Base-by-base conservation (phyloP, 37 sponge, comb jelly and placozoan species). In the Aplysina aerophoba region DNA sequence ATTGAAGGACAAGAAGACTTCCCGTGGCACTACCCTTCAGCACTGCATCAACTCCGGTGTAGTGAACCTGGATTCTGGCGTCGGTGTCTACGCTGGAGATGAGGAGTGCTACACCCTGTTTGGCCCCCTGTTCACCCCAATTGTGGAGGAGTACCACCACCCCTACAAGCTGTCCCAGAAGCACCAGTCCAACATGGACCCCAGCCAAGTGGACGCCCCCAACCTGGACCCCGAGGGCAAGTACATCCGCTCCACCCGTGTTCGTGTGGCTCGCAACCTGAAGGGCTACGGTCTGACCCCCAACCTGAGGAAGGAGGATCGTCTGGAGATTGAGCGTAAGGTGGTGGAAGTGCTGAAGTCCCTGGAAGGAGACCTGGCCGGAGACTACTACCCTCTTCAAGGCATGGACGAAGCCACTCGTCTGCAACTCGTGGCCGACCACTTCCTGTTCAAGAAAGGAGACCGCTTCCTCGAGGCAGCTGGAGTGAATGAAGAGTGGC, bases 401-500 rank as follows among this genome's bases (percentile, higher is more conserved):
- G 88, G 85, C 22, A 93, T 93, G 93, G 55, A 83, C 31, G 83
- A 85, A n/a, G 90, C 60, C 16, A 64, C 73, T 40, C 90, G 78
- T 25, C 77, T 90, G 71, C 65, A 93, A 86, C 84, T 93, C 56
- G 82, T 93, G 5, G 88, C 80, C 61, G 94, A 93, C 73, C 94
- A 93, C 80, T 93, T 93, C 87, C 85, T 93, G n/a, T 93, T 93
- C 88, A 72, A 90, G 59, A 92, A 88, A 61, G 93, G 78, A 19
- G 77, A 79, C 61, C 89, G 85, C 22, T 85, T 92, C 83, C 84
- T 95, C 36, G 83, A 73, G 19, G 87, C 92, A 19, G 87, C 91
- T 71, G 90, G 95, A 55, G 78, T 89, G 85, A 87, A 85, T 41
- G 54, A 92, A 59, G 96, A 96, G 24, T 96, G 97, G 97, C 97